Evolutionary conservation across 1,140 invertebrate genomes (phyloP).

Genomic region (Colletes gigas): DNA sequence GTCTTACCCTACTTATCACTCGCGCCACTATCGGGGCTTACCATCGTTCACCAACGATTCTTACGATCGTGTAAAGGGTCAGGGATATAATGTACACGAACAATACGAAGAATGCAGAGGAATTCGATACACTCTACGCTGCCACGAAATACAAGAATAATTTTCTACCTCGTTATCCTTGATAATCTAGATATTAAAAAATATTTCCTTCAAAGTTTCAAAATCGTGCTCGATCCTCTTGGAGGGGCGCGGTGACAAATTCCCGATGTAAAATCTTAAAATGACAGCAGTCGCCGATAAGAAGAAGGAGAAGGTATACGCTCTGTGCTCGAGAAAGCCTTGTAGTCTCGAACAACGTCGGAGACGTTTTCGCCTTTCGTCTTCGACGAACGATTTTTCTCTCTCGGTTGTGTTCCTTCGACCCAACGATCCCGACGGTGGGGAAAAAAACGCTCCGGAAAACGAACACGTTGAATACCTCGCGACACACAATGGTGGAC

Average conservation of each 20-base stretch:
- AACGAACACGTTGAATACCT: too few relatives aligned
- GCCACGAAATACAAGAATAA: slow-evolving; percentile 26
- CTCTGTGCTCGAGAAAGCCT: neutral
- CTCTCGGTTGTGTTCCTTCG: neutral
- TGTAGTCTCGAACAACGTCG: neutral
- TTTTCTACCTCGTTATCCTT: neutral
- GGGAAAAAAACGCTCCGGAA: neutral
- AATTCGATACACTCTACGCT: neutral
- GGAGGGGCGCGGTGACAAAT: neutral
- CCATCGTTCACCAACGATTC: neutral
- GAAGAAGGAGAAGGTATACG: neutral
- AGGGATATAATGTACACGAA: neutral
- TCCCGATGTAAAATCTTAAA: neutral
- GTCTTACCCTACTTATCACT: too few relatives aligned
- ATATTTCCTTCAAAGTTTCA: neutral
- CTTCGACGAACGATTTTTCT: neutral
- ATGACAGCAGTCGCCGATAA: neutral
- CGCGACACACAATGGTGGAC: too few relatives aligned
- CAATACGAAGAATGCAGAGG: neutral
- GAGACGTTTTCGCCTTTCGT: too few relatives aligned
- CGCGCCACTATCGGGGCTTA: neutral
- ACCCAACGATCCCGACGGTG: neutral
- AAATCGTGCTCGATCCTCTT: neutral
- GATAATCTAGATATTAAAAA: slow-evolving; percentile 13
- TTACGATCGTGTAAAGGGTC: too few relatives aligned